A percentile compares a stretch with the other conserved stretches of the same genome.
phyloP scores from a whole-genome alignment of 1,140 invertebrate genomes.

The Coelopa frigida region DNA sequence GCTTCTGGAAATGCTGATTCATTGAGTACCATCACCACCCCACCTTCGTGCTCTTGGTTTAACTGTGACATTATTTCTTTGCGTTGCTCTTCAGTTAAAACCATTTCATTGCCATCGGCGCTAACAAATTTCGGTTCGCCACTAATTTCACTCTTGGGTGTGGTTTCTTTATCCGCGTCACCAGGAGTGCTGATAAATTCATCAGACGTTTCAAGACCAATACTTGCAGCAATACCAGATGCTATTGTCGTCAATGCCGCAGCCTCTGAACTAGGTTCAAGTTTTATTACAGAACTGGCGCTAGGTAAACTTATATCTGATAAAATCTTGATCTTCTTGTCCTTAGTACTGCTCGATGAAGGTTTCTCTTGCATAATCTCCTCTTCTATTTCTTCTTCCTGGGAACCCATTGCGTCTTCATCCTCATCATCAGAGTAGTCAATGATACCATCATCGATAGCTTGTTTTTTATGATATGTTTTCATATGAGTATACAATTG shows the following conservation, averaged over 20 bases:
- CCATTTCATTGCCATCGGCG: conserved; percentile 39
- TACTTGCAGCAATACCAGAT: too few species aligned
- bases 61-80: conserved; percentile 41
- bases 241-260: too few species aligned
- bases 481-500: conserved; percentile 62
- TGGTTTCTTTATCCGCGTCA: not conserved
- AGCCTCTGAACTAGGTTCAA: too few species aligned
- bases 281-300: conserved; percentile 25
- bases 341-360: conserved; percentile 10
- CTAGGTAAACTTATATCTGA: conserved; percentile 46
- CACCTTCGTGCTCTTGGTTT: conserved; percentile 36
- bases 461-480: conserved; percentile 54
- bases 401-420: conserved; percentile 32
- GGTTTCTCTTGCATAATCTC: conserved; percentile 15
- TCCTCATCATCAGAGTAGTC: conserved; percentile 54
- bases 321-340: conserved; percentile 47
- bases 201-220: too few species aligned
- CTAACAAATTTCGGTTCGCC: conserved; percentile 31
- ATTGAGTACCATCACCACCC: conserved; percentile 42
- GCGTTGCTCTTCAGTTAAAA: conserved; percentile 38
- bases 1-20: conserved; percentile 24
- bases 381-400: conserved; percentile 32
- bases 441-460: conserved; percentile 54
- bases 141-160: not conserved
- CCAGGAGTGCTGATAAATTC: not conserved